A percentile compares a stretch with the other conserved stretches of the same genome.
phyloP scores from a whole-genome alignment of 1,140 invertebrate genomes.

The Tetragonula clypearis region DNA sequence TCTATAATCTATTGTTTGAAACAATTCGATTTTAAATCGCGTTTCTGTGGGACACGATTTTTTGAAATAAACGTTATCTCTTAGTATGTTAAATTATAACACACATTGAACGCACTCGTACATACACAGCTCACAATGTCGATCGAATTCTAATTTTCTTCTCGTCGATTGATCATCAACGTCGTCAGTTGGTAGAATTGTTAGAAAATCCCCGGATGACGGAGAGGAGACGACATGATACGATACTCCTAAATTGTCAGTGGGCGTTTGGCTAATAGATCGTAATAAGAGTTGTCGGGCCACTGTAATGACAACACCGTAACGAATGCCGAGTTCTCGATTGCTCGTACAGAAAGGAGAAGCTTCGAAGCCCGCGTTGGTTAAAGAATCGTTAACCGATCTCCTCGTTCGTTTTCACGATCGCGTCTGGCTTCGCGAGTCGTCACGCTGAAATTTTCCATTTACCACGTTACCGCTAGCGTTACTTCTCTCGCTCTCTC shows the following conservation, averaged over 20 bases:
- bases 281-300: conserved; percentile 70
- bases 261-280: conserved; percentile 73
- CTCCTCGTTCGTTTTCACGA: background rate
- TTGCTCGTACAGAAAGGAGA: conserved; percentile 12
- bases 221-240: conserved; percentile 34
- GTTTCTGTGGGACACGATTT: too few species aligned
- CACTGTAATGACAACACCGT: conserved; percentile 65
- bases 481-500: too few species aligned
- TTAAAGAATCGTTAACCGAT: conserved; percentile 6
- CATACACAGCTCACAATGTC: background rate
- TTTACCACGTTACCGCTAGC: too few species aligned
- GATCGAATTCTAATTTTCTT: background rate
- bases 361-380: background rate
- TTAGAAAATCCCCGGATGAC: conserved; percentile 1
- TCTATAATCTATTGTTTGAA: too few species aligned
- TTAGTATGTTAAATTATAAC: too few species aligned
- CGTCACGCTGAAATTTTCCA: too few species aligned
- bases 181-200: background rate
- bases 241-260: conserved; percentile 64
- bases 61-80: too few species aligned
- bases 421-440: too few species aligned
- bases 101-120: too few species aligned
- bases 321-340: conserved; percentile 55
- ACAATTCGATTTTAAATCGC: too few species aligned
- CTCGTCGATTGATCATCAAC: background rate